phyloP scores from a whole-genome alignment of 2,797 vertebrate genomes.

The Clarias fuscus region DNA sequence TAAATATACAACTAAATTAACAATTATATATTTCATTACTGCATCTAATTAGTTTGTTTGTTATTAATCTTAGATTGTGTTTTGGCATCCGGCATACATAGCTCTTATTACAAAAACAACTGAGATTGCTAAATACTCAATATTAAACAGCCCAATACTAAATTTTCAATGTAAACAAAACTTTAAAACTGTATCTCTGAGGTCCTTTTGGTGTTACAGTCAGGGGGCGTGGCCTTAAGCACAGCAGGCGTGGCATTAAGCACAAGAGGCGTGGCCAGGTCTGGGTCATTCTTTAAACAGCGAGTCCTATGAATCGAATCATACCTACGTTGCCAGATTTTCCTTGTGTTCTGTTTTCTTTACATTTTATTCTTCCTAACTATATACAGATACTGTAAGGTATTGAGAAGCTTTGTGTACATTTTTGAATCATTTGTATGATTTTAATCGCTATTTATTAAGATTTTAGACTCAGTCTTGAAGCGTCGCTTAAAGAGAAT shows the following conservation, averaged over 20 bases:
- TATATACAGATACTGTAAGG: neutral
- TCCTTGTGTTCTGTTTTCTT: rapidly evolving
- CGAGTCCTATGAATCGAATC: neutral
- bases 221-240: neutral
- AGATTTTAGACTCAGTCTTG: neutral
- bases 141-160: no score
- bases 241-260: neutral
- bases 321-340: neutral
- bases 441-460: neutral
- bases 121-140: no score
- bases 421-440: no score
- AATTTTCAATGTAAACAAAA: neutral
- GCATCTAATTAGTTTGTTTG: neutral
- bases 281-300: neutral
- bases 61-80: neutral
- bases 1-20: neutral
- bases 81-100: neutral
- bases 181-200: neutral
- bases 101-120: neutral
- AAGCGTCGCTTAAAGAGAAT: neutral
- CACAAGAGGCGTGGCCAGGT: neutral
- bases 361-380: no score
- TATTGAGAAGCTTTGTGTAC: neutral
- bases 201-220: neutral
- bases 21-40: neutral